Conservation (phyloP, 2,113 vertebrate species). For the Corythornis cristatus region DNA sequence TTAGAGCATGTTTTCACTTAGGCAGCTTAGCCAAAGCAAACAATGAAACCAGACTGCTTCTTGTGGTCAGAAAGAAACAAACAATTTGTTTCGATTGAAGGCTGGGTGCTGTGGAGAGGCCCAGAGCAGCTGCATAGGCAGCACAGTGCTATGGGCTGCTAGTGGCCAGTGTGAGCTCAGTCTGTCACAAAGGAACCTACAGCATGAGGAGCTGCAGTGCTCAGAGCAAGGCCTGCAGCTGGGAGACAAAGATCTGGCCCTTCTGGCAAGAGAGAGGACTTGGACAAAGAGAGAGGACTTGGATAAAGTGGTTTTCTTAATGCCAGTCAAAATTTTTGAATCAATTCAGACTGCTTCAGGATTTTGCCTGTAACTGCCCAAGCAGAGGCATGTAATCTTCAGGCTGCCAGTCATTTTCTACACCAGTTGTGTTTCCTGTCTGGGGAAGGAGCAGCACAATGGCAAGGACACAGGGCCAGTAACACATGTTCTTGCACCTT, state of each 20-base stretch:
- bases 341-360: too few relatives aligned
- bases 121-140: conserved; percentile 19
- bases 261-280: neutral
- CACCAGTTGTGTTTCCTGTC: neutral
- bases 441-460: neutral
- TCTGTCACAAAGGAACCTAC: neutral
- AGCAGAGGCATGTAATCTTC: neutral
- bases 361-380: neutral
- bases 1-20: neutral
- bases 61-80: conserved; percentile 62
- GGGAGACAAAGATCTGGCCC: neutral
- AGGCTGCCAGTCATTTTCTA: neutral
- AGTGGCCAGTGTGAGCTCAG: neutral
- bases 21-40: conserved; percentile 10
- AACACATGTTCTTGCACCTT: neutral
- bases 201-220: neutral
- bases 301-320: neutral
- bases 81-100: conserved; percentile 65
- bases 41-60: conserved; percentile 45
- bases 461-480: rapidly evolving
- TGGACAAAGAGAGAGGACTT: neutral
- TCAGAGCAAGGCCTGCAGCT: neutral
- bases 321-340: neutral
- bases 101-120: neutral
- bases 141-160: neutral